Evolutionary conservation across 2,113 vertebrate species (phyloP).

Genomic region (Boleophthalmus pectinirostris): DNA sequence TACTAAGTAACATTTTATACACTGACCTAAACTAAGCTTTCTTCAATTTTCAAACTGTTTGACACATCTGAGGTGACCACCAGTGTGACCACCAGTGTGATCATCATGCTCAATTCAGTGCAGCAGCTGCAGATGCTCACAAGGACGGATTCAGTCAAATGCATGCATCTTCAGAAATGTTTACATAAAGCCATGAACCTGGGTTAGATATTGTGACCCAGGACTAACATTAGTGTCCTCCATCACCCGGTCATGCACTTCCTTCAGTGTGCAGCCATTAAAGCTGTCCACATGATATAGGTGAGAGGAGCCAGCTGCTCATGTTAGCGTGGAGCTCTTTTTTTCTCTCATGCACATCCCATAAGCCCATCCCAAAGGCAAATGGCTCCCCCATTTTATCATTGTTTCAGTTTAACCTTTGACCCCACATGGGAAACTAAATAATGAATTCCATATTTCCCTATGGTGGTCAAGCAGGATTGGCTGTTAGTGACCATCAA

Average conservation of each 20-base stretch:
- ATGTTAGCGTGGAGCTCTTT: constrained; percentile 51
- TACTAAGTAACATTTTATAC: neutral
- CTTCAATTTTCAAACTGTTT: neutral
- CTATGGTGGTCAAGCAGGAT: constrained; percentile 66
- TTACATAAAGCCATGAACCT: constrained; percentile 71
- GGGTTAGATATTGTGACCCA: constrained; percentile 67
- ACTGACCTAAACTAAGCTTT: neutral
- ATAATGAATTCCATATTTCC: constrained; percentile 90
- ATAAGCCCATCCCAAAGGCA: constrained; percentile 48
- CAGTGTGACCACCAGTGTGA: constrained; percentile 40
- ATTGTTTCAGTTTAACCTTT: constrained; percentile 84
- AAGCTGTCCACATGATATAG: constrained; percentile 75
- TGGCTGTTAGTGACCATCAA: constrained; percentile 77
- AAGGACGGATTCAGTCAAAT: constrained; percentile 60
- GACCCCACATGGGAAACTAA: constrained; percentile 77
- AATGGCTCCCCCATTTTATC: constrained; percentile 74
- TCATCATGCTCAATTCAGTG: constrained; percentile 20
- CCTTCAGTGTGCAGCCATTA: constrained; percentile 61
- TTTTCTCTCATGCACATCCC: constrained; percentile 17
- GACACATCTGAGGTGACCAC: constrained; percentile 45
- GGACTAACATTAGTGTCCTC: constrained; percentile 66
- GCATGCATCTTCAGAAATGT: constrained; percentile 62
- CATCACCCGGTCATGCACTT: constrained; percentile 63
- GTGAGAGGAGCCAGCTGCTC: constrained; percentile 75
- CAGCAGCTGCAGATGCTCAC: constrained; percentile 66